A percentile compares a stretch with the other conserved stretches of the same genome.
phyloP scores from a whole-genome alignment of 2,113 vertebrate species.

The Coreoperca whiteheadi region DNA sequence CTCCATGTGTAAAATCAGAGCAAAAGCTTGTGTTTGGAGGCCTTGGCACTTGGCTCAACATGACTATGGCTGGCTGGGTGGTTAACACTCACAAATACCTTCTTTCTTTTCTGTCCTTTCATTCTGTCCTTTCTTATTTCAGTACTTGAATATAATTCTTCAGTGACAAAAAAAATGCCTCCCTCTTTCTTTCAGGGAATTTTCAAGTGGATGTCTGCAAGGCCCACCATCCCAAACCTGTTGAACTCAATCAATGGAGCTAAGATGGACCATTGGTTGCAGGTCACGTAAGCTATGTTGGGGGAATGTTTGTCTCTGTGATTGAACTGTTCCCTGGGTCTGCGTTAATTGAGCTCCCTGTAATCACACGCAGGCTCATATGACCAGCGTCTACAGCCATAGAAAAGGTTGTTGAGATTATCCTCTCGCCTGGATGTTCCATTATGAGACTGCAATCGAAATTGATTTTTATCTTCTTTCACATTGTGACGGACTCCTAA shows the following conservation, averaged over 20 bases:
- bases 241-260: slow-evolving; percentile 70
- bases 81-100: slow-evolving; percentile 6
- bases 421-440: slow-evolving; percentile 54
- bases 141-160: slow-evolving; percentile 25
- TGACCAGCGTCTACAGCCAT: slow-evolving; percentile 53
- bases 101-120: background rate
- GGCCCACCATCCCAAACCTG: slow-evolving; percentile 51
- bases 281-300: slow-evolving; percentile 76
- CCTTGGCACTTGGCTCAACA: slow-evolving; percentile 24
- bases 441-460: slow-evolving; percentile 63
- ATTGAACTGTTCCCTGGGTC: slow-evolving; percentile 69
- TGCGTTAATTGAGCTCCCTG: slow-evolving; percentile 73
- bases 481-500: slow-evolving; percentile 34
- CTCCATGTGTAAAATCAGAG: slow-evolving; percentile 40
- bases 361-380: slow-evolving; percentile 66
- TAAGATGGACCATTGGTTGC: slow-evolving; percentile 71
- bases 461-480: slow-evolving; percentile 68
- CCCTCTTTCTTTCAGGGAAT: background rate
- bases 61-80: slow-evolving; percentile 5
- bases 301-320: slow-evolving; percentile 74
- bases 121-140: background rate
- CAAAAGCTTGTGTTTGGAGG: slow-evolving; percentile 37
- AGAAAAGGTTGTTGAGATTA: slow-evolving; percentile 55
- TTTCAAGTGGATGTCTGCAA: slow-evolving; percentile 42
- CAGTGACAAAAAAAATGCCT: background rate